A percentile compares a stretch with the other conserved stretches of the same genome.
Conservation (phyloP, 2,888 invertebrate species). For the Drosophila longiperda region DNA sequence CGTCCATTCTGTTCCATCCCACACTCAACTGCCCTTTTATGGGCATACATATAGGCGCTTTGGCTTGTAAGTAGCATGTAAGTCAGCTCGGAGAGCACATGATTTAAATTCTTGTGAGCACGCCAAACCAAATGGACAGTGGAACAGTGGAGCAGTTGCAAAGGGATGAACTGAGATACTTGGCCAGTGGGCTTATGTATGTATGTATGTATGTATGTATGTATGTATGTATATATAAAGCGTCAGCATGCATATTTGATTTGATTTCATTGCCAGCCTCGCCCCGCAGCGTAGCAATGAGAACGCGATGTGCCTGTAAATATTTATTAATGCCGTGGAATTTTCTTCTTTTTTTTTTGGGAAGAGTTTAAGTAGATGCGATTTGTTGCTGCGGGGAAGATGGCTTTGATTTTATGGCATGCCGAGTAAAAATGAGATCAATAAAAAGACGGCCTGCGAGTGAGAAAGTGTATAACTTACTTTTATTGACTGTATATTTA, state of each 20-base stretch:
- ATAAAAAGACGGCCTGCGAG: constrained; percentile 20
- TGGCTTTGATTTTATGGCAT: constrained; percentile 69
- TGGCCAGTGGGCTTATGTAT: constrained; percentile 10
- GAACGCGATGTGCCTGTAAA: constrained; percentile 80
- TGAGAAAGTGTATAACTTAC: neutral
- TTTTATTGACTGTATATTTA: constrained; percentile 36
- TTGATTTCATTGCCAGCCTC: constrained; percentile 75
- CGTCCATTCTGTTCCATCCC: constrained; percentile 10
- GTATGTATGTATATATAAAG: constrained; percentile 47
- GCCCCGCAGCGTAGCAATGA: constrained; percentile 42
- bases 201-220: neutral
- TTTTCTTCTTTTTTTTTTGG: constrained; percentile 36
- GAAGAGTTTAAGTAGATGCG: constrained; percentile 57
- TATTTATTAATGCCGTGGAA: constrained; percentile 76
- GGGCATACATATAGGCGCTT: constrained; percentile 76
- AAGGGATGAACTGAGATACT: constrained; percentile 8
- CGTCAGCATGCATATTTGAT: constrained; percentile 80
- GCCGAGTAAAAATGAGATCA: constrained; percentile 37
- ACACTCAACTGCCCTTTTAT: constrained; percentile 56
- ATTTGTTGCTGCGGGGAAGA: constrained; percentile 40
- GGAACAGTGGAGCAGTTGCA: constrained; percentile 17
- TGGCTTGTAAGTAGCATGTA: constrained; percentile 78
- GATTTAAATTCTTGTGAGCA: constrained; percentile 81
- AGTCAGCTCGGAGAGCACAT: constrained; percentile 64
- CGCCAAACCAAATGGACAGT: constrained; percentile 60